These are phyloP conservation scores for Zeugodacus cucurbitae DNA, from an alignment of 1,140 invertebrate genomes.

Conservation along the genomic window DNA sequence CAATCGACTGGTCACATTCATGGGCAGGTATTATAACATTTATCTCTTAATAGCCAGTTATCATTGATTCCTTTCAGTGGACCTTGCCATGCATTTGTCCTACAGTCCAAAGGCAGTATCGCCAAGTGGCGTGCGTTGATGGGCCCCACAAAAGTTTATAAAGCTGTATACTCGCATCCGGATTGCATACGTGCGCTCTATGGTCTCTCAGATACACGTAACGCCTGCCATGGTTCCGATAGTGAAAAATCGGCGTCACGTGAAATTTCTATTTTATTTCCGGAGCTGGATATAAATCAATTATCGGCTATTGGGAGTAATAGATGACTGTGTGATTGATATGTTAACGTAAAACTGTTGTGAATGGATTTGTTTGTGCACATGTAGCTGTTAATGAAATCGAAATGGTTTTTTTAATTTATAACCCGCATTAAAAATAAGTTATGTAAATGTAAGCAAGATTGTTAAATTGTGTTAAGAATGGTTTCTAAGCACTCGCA, in stretches of 20 bases:
- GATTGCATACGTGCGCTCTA: constrained; percentile 81
- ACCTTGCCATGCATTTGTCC: constrained; percentile 80
- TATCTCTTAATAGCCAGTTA: neutral
- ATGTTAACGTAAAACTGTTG: too few relatives aligned
- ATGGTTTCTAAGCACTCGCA: too few relatives aligned
- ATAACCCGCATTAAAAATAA: too few relatives aligned
- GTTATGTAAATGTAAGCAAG: too few relatives aligned
- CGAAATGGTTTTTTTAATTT: too few relatives aligned
- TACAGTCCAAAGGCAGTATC: constrained; percentile 82
- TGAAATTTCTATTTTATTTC: constrained; percentile 87
- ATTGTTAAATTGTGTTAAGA: too few relatives aligned
- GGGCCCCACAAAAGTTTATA: constrained; percentile 89
- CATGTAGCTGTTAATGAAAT: too few relatives aligned
- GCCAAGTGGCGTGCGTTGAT: constrained; percentile 82
- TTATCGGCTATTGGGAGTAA: neutral
- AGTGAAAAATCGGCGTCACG: constrained; percentile 77
- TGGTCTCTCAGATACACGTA: constrained; percentile 91
- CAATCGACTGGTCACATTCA: constrained; percentile 85
- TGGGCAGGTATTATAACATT: constrained; percentile 74
- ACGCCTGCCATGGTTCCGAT: constrained; percentile 93
- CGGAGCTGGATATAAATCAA: constrained; percentile 73
- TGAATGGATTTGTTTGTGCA: too few relatives aligned
- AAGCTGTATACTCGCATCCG: constrained; percentile 81
- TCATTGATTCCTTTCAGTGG: constrained; percentile 74
- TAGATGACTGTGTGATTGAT: neutral